Evolutionary conservation across 2,797 vertebrate genomes (phyloP), one percentile per base, ranked within the genome.

Genomic region (Rhabdophis nuchalis): DNA sequence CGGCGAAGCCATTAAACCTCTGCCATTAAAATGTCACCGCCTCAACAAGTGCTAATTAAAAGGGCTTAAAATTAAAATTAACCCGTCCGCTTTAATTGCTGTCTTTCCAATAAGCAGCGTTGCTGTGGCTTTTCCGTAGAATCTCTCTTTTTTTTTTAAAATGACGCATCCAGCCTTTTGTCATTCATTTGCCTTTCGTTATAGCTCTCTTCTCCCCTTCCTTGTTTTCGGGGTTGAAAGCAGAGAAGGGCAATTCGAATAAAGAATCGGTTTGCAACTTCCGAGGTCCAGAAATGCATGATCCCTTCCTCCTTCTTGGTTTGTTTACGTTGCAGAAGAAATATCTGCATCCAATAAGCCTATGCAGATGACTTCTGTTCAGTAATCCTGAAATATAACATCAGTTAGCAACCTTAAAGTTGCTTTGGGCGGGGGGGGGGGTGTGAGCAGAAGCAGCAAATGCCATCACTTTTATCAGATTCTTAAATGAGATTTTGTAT

Each of bases 321-420:
- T 32, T 94, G 90, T 96, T 96, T 95, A 86, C 68, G 94, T 96
- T 95, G 96, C 93, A 96, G 94, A 96, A 95, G 82, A 94, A 94
- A 89, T 93, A 61, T 57, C 90, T 93, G 90, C 94, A 41, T 95
- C 96, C 92, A 16, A 14, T 95, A 95, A 95, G 86, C 93, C 96
- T 94, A 92, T 95, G 96, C 93, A 93, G 95, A 95, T 93, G 92
- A 41, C 9, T 96, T 95, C 95, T 89, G 91, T 89, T 92, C 89
- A 50, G 94, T 72, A 68, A 53, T 72, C 91, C 54, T 77, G 94
- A 93, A 92, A 93, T 85, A 57, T 91, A 95, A 92, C 94, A 93
- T 53, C 10, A 92, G 29, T 13, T 95, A 91, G 93, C 91, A 92
- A 56, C 25, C 72, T 90, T 90, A 91, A 92, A 86, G 72, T 3